A percentile compares a stretch with the other conserved stretches of the same genome.
Evolutionary conservation across 2,888 invertebrate genomes (phyloP).

Genomic region (Meandrusa payeni): DNA sequence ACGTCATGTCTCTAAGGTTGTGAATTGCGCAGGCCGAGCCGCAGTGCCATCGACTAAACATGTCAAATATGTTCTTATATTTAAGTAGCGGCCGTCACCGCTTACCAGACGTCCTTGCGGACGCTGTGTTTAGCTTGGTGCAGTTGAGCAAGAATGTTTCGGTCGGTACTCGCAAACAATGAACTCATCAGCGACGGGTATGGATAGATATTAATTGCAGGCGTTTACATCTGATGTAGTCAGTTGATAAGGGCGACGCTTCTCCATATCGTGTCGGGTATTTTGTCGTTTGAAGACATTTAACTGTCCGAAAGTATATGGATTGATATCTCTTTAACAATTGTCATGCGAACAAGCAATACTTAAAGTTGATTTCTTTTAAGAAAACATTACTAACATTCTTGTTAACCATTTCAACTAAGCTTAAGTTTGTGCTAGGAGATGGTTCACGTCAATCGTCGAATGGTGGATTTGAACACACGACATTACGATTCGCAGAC

Average conservation of each 20-base stretch:
- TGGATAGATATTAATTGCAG: slow-evolving; percentile 62
- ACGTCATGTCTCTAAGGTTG: not conserved
- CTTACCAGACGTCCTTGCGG: slow-evolving; percentile 53
- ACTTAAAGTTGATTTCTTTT: no score
- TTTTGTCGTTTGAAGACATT: not conserved
- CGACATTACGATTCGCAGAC: no score
- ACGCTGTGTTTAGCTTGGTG: slow-evolving; percentile 45
- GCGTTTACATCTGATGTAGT: slow-evolving; percentile 34
- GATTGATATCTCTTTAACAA: no score
- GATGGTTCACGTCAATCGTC: no score
- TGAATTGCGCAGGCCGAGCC: slow-evolving; percentile 8
- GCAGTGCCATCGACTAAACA: slow-evolving; percentile 11
- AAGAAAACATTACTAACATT: no score
- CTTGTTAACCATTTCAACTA: no score
- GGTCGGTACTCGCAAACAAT: slow-evolving; percentile 68
- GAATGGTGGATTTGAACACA: no score
- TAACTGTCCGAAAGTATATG: no score
- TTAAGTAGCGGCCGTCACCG: slow-evolving; percentile 37
- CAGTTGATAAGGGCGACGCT: slow-evolving; percentile 5
- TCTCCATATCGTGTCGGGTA: slow-evolving; percentile 22
- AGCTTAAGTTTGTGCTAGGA: no score
- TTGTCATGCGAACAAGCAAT: no score
- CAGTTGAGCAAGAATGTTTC: slow-evolving; percentile 61
- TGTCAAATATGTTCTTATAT: slow-evolving; percentile 33
- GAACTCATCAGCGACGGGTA: slow-evolving; percentile 62